Conservation (phyloP, 2,888 invertebrate genomes). For the Megamerina dolium region DNA sequence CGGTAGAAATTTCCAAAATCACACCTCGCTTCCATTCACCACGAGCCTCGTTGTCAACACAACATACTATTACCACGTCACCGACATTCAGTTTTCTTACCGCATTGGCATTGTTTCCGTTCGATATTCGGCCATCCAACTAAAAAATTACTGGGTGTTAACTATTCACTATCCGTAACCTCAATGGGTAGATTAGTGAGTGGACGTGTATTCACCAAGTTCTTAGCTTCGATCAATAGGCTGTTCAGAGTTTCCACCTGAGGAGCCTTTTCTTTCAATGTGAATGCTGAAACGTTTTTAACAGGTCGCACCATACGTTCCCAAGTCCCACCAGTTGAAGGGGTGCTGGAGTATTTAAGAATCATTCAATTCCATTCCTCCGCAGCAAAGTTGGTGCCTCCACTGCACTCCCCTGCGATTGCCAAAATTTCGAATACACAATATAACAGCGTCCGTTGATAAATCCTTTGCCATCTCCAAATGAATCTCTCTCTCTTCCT, state of each 20-base stretch:
- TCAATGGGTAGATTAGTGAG: conserved; percentile 1
- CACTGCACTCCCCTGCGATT: conserved; percentile 16
- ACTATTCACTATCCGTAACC: background rate
- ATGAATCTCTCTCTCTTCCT: conserved; percentile 9
- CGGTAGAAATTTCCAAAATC: conserved; percentile 13
- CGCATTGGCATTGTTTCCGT: background rate
- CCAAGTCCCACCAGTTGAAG: conserved; percentile 17
- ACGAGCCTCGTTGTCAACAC: conserved; percentile 20
- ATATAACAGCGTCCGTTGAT: conserved; percentile 15
- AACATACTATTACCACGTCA: conserved; percentile 16
- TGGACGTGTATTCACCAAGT: background rate
- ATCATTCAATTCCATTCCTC: conserved; percentile 13
- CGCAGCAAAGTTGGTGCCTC: conserved; percentile 12
- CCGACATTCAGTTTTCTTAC: conserved; percentile 5
- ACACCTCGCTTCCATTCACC: conserved; percentile 19
- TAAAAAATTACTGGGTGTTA: conserved; percentile 7
- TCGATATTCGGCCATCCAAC: conserved; percentile 1
- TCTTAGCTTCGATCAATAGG: background rate
- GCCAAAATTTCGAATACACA: conserved; percentile 18
- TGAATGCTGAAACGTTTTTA: conserved; percentile 10
- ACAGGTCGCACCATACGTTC: conserved; percentile 17
- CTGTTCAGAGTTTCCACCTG: conserved; percentile 1
- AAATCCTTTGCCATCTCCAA: conserved; percentile 12
- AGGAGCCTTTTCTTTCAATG: conserved; percentile 11
- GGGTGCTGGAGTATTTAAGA: conserved; percentile 15